Conservation (phyloP, 92 coral and sea anemone genomes). For the Porites rus region DNA sequence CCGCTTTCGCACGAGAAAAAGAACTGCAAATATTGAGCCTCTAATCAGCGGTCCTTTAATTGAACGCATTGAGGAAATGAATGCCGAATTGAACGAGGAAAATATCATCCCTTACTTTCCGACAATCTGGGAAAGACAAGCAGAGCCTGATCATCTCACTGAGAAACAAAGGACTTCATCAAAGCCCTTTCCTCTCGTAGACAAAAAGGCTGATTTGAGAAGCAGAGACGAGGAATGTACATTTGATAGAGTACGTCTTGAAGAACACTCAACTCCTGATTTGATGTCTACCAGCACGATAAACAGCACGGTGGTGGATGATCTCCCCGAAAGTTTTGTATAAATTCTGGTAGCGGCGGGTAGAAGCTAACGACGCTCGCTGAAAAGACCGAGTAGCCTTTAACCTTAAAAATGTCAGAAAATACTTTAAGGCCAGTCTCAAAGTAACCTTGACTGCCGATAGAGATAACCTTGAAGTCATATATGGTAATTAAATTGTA, state of each 20-base stretch:
- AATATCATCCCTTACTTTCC: not conserved
- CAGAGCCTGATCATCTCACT: constrained; percentile 6
- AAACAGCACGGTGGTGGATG: constrained; percentile 33
- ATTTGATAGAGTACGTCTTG: constrained; percentile 19
- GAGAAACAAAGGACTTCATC: not conserved
- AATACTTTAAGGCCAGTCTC: not conserved
- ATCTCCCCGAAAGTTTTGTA: constrained; percentile 43
- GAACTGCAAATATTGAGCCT: not conserved
- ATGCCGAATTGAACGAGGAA: not conserved
- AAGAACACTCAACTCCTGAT: constrained; percentile 35
- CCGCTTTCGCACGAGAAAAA: constrained; percentile 7
- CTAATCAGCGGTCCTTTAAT: not conserved
- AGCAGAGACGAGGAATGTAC: not conserved
- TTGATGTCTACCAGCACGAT: constrained; percentile 48
- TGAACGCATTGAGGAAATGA: constrained; percentile 7
- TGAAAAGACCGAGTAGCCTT: not conserved
- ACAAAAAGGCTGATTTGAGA: not conserved
- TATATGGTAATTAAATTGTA: too few relatives aligned
- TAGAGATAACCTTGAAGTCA: too few relatives aligned
- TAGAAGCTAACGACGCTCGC: too few relatives aligned
- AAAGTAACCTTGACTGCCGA: not conserved
- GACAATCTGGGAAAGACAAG: constrained; percentile 24
- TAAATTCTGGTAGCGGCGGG: not conserved
- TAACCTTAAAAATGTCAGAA: not conserved
- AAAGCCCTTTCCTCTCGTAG: not conserved